Conservation (phyloP, 2,113 vertebrate genomes). For the Pyxicephalus adspersus region DNA sequence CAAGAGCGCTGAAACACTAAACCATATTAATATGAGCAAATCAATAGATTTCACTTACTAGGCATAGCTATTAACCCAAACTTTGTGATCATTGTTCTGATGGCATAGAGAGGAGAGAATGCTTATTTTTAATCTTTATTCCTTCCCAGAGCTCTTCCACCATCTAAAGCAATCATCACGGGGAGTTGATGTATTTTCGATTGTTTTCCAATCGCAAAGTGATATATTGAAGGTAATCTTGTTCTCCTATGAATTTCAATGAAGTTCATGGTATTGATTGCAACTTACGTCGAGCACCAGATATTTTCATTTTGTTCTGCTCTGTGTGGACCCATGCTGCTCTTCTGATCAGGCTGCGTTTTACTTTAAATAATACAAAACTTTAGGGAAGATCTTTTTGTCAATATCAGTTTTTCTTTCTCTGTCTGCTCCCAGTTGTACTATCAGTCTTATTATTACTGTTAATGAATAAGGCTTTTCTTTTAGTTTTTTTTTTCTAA, state of each 20-base stretch:
- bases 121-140: slow-evolving; percentile 58
- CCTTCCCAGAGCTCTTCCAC: slow-evolving; percentile 56
- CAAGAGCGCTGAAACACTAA: slow-evolving; percentile 49
- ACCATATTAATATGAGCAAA: slow-evolving; percentile 56
- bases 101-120: slow-evolving; percentile 47
- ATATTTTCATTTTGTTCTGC: slow-evolving; percentile 39
- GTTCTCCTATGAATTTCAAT: slow-evolving; percentile 58
- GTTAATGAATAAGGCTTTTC: slow-evolving; percentile 85
- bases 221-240: slow-evolving; percentile 57
- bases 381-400: slow-evolving; percentile 49
- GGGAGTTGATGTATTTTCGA: slow-evolving; percentile 57
- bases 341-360: slow-evolving; percentile 28
- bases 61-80: slow-evolving; percentile 57
- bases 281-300: slow-evolving; percentile 46
- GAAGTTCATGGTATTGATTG: slow-evolving; percentile 56
- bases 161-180: slow-evolving; percentile 54
- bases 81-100: slow-evolving; percentile 54
- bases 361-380: slow-evolving; percentile 55
- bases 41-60: slow-evolving; percentile 57
- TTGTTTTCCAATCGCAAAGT: slow-evolving; percentile 57
- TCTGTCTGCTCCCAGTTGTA: slow-evolving; percentile 58
- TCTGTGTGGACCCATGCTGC: slow-evolving; percentile 46
- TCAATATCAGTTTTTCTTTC: slow-evolving; percentile 37
- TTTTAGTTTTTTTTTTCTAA: slow-evolving; percentile 57
- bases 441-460: slow-evolving; percentile 75